A percentile compares a stretch with the other conserved stretches of the same genome.
Conservation (phyloP, 2,888 invertebrate genomes). For the Isoperla grammatica region DNA sequence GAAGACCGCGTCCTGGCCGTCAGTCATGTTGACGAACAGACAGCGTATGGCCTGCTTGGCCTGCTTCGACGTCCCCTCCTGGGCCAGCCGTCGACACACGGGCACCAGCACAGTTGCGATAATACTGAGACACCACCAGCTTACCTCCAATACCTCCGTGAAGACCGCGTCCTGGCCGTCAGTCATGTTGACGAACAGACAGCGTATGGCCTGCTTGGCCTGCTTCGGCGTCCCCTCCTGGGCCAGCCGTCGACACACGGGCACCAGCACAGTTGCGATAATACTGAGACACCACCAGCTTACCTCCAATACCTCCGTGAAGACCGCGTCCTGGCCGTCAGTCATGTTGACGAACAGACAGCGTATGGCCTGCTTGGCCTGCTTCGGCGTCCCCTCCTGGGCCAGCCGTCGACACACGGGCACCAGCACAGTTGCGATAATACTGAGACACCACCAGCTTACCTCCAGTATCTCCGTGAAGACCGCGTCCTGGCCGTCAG, state of each 20-base stretch:
- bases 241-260: constrained; percentile 82
- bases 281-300: constrained; percentile 24
- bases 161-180: constrained; percentile 67
- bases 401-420: constrained; percentile 86
- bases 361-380: constrained; percentile 93
- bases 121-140: too few species aligned
- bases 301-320: constrained; percentile 73
- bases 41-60: constrained; percentile 95
- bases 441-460: constrained; percentile 27
- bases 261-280: too few species aligned
- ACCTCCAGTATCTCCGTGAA: constrained; percentile 78
- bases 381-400: constrained; percentile 85
- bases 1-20: constrained; percentile 68
- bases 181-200: constrained; percentile 78
- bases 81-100: constrained; percentile 81
- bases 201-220: constrained; percentile 93
- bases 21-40: constrained; percentile 74
- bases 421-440: too few species aligned
- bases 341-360: constrained; percentile 83
- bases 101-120: too few species aligned
- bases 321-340: constrained; percentile 63
- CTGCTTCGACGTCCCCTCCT: constrained; percentile 88
- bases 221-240: constrained; percentile 89
- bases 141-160: constrained; percentile 69
- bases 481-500: constrained; percentile 61